Conservation (phyloP, 2,113 vertebrate genomes). For the Anseranas semipalmata region DNA sequence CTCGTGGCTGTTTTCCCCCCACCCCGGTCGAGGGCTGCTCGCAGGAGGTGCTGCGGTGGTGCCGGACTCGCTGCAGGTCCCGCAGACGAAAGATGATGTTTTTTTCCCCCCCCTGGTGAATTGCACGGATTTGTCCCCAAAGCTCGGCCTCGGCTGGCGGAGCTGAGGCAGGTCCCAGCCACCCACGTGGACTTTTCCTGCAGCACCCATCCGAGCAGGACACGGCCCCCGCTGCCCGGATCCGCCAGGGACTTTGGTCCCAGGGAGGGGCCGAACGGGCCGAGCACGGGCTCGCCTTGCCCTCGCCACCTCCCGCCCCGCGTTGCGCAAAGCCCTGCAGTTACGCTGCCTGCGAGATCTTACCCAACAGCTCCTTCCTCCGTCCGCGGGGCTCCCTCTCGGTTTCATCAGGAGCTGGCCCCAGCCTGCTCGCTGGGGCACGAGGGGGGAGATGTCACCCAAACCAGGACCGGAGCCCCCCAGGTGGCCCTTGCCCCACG, state of each 20-base stretch:
- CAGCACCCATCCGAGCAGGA: not conserved
- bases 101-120: not conserved
- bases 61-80: not conserved
- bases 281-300: not conserved
- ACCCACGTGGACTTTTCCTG: not conserved
- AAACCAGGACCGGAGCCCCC: not conserved
- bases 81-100: not conserved
- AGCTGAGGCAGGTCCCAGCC: not conserved
- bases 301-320: not conserved
- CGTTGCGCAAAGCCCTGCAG: not conserved
- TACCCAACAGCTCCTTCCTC: conserved; percentile 56
- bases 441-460: not conserved
- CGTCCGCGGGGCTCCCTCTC: not conserved
- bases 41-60: not conserved
- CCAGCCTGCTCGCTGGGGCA: not conserved
- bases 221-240: fast-evolving
- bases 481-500: not conserved
- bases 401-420: conserved; percentile 35
- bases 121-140: not conserved
- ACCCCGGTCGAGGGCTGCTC: not conserved
- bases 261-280: not conserved
- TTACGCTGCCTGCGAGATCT: not conserved
- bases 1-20: not conserved
- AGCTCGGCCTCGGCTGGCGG: fast-evolving
- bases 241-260: not conserved